phyloP scores from a whole-genome alignment of 2,797 vertebrate species.

The Hafferia zeledoni region DNA sequence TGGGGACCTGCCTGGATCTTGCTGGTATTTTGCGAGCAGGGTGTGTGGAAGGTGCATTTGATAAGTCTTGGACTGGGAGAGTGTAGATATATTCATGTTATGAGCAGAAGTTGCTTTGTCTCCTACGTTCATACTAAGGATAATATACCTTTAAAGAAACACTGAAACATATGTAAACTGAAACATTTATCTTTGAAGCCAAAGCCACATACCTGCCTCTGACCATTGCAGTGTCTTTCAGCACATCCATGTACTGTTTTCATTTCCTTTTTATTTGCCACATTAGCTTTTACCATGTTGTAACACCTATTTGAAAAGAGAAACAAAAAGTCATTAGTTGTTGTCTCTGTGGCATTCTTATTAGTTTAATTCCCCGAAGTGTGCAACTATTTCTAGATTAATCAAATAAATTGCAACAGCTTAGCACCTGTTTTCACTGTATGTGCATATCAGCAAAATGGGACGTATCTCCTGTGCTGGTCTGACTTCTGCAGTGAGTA shows the following conservation, averaged over 20 bases:
- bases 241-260: neutral
- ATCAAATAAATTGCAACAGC: neutral
- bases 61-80: neutral
- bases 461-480: neutral
- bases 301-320: neutral
- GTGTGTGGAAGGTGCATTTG: neutral
- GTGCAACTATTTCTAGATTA: neutral
- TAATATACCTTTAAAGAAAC: neutral
- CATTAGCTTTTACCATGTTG: neutral
- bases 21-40: neutral
- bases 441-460: neutral
- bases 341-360: neutral
- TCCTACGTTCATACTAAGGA: neutral
- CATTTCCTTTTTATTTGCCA: neutral
- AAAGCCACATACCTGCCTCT: neutral
- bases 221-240: neutral
- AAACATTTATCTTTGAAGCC: neutral
- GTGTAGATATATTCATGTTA: neutral
- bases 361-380: neutral
- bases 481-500: neutral
- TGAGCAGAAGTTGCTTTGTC: neutral
- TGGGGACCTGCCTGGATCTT: neutral
- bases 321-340: neutral
- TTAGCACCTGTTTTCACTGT: neutral
- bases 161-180: neutral